Conservation (phyloP, 2,888 invertebrate species). For the Bimastos eiseni region DNA sequence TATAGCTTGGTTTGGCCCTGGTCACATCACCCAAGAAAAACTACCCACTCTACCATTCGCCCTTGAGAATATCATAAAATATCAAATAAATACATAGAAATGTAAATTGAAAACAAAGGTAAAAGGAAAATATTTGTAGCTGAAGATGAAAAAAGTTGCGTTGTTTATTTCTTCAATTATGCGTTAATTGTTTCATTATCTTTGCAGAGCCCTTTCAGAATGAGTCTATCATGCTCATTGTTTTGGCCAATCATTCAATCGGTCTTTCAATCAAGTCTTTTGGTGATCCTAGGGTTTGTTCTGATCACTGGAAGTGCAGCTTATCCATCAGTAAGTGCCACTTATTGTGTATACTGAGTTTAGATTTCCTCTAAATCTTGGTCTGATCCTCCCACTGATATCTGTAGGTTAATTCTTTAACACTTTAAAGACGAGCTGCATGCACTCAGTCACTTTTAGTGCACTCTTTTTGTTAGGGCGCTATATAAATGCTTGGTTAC, state of each 20-base stretch:
- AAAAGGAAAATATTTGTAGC: background rate
- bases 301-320: background rate
- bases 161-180: background rate
- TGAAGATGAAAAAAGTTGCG: background rate
- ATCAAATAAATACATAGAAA: too few relatives aligned
- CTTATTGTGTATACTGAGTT: background rate
- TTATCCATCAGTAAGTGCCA: background rate
- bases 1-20: too few relatives aligned
- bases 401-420: too few relatives aligned
- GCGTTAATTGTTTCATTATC: background rate
- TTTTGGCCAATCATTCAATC: background rate
- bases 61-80: too few relatives aligned
- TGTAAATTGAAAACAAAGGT: background rate
- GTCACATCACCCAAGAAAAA: too few relatives aligned
- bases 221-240: background rate
- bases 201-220: background rate
- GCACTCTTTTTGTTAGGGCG: too few relatives aligned
- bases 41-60: too few relatives aligned
- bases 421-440: too few relatives aligned
- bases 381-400: background rate
- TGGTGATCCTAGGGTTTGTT: background rate
- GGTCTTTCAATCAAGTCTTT: background rate
- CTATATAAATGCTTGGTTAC: too few relatives aligned
- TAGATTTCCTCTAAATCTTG: background rate
- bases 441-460: too few relatives aligned